A percentile compares a stretch with the other conserved stretches of the same genome.
Conservation (phyloP, 2,797 vertebrate genomes). For the Lagocephalus sceleratus region DNA sequence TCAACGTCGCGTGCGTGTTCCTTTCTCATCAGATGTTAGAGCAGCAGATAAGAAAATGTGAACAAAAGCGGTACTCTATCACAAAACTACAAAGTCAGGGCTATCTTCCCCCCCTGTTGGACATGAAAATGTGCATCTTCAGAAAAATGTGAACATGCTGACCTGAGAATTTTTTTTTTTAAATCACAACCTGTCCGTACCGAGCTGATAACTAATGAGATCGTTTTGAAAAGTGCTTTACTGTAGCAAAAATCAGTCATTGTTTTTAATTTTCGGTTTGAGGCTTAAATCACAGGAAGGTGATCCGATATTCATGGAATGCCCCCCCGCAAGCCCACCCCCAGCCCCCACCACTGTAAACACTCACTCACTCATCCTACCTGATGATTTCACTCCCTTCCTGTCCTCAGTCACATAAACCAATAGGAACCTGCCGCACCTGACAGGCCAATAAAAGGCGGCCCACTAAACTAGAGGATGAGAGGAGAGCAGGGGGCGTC, state of each 20-base stretch:
- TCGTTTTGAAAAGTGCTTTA: not conserved
- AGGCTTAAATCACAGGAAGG: conserved; percentile 7
- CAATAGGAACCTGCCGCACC: conserved; percentile 24
- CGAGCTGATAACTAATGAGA: not conserved
- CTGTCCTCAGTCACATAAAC: conserved; percentile 11
- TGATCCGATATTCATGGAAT: conserved; percentile 65
- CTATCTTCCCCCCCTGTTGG: not conserved
- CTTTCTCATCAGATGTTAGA: too few relatives aligned
- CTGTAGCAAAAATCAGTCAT: too few relatives aligned
- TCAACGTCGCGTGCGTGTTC: too few relatives aligned
- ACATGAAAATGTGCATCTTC: not conserved
- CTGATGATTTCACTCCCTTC: conserved; percentile 14
- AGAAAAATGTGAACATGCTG: not conserved
- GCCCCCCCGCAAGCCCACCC: conserved; percentile 27
- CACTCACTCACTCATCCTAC: not conserved
- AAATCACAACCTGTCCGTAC: not conserved
- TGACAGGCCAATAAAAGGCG: conserved; percentile 31
- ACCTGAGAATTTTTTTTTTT: not conserved
- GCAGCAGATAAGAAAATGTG: too few relatives aligned
- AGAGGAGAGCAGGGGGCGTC: conserved; percentile 1
- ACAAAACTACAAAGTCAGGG: not conserved
- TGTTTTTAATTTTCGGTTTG: too few relatives aligned
- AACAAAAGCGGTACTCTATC: not conserved
- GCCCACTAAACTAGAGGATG: conserved; percentile 19
- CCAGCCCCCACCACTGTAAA: conserved; percentile 12